Percentiles rank a stretch among this genome's conserved stretches.
Evolutionary conservation across 2,888 invertebrate genomes (phyloP).

Genomic region (Nowickia ferox): DNA sequence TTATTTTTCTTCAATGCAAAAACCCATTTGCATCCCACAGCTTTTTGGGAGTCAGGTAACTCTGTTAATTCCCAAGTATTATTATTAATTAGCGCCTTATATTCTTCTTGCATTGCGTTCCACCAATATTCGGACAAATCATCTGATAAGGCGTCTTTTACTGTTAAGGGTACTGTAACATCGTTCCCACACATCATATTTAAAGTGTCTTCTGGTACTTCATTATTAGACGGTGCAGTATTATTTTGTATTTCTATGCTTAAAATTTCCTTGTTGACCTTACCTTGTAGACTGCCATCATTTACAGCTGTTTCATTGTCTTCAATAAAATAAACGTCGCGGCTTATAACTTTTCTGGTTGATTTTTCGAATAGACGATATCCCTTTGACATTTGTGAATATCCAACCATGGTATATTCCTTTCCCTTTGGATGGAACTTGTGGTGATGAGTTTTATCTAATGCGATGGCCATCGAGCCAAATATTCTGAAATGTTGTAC

Average conservation of each 20-base stretch:
- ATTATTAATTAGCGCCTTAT: slow-evolving; percentile 56
- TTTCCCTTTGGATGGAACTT: slow-evolving; percentile 62
- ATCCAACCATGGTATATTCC: not conserved
- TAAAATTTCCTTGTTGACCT: no score
- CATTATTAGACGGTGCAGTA: no score
- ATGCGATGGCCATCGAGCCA: slow-evolving; percentile 56
- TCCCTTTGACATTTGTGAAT: slow-evolving; percentile 46
- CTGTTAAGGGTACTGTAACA: slow-evolving; percentile 51
- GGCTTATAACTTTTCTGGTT: slow-evolving; percentile 19
- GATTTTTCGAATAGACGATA: slow-evolving; percentile 46
- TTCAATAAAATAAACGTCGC: no score
- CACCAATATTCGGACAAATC: slow-evolving; percentile 56
- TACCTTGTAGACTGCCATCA: no score
- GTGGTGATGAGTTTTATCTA: slow-evolving; percentile 52
- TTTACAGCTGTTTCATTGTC: no score
- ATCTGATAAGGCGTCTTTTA: slow-evolving; percentile 65
- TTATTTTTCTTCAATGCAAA: slow-evolving; percentile 29
- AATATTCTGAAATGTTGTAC: slow-evolving; percentile 60
- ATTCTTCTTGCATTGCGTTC: slow-evolving; percentile 66
- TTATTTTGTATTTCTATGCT: no score
- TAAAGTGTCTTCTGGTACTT: no score
- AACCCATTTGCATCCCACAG: slow-evolving; percentile 8
- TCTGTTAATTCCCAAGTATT: slow-evolving; percentile 53
- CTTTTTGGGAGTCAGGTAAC: slow-evolving; percentile 42
- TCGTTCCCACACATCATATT: slow-evolving; percentile 49